Conservation (phyloP, 2,888 invertebrate species). For the Urechis unicinctus region DNA sequence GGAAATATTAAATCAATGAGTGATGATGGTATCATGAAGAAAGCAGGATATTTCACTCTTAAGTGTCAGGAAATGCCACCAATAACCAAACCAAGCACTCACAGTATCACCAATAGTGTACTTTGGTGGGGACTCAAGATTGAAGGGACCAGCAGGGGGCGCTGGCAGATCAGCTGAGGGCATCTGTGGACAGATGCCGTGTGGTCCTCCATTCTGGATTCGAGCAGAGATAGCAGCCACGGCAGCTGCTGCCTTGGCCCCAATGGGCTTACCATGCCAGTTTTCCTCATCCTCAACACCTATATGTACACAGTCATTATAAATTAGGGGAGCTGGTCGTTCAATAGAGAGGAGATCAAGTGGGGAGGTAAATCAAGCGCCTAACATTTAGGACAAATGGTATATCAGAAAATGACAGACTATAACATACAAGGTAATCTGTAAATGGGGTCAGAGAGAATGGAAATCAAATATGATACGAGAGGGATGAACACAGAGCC, state of each 20-base stretch:
- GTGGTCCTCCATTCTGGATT: conserved; percentile 64
- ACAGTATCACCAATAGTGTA: conserved; percentile 63
- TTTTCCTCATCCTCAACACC: conserved; percentile 87
- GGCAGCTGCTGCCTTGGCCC: conserved; percentile 69
- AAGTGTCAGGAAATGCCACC: too few species aligned
- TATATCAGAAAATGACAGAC: too few species aligned
- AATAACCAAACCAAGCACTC: conserved; percentile 5
- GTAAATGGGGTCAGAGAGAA: too few species aligned
- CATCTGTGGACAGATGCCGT: conserved; percentile 60
- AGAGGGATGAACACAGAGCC: too few species aligned
- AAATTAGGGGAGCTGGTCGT: too few species aligned
- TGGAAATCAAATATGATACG: too few species aligned
- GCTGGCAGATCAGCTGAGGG: conserved; percentile 65
- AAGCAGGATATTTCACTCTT: too few species aligned
- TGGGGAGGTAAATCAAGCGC: too few species aligned
- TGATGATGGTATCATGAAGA: not conserved
- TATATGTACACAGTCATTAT: too few species aligned
- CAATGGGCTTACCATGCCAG: conserved; percentile 98
- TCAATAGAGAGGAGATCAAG: too few species aligned
- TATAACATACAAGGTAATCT: too few species aligned
- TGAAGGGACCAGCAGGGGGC: conserved; percentile 66
- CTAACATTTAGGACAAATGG: not conserved
- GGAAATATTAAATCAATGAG: not conserved
- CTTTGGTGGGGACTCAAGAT: conserved; percentile 71
- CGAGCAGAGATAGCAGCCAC: conserved; percentile 53